Conservation (phyloP, 2,888 invertebrate genomes). For the Tanytarsus gracilentus region DNA sequence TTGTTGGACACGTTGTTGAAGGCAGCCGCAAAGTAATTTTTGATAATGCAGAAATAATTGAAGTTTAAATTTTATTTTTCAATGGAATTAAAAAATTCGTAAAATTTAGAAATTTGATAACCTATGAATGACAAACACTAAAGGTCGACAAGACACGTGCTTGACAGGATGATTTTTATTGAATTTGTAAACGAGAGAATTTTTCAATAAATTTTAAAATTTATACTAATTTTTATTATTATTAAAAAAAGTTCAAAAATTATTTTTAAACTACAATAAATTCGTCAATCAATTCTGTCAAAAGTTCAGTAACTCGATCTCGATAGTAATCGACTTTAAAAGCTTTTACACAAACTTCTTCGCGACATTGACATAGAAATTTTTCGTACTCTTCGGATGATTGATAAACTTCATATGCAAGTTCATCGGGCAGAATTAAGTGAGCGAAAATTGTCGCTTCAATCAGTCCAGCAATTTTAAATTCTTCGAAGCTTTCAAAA, state of each 20-base stretch:
- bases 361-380: conserved; percentile 42
- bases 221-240: neutral
- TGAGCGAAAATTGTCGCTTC: conserved; percentile 48
- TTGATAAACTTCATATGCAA: conserved; percentile 44
- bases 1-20: conserved; percentile 58
- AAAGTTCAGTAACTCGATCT: conserved; percentile 46
- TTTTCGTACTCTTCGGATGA: conserved; percentile 48
- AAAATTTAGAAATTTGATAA: too few species aligned
- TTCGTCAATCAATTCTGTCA: conserved; percentile 49
- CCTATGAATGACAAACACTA: conserved; percentile 13
- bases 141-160: conserved; percentile 17
- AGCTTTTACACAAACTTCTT: conserved; percentile 48
- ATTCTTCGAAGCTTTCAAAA: conserved; percentile 40
- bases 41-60: conserved; percentile 56
- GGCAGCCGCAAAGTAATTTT: conserved; percentile 55
- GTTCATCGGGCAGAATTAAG: conserved; percentile 47
- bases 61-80: conserved; percentile 41
- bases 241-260: neutral
- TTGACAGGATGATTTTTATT: conserved; percentile 10
- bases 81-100: neutral
- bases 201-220: neutral
- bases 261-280: conserved; percentile 34
- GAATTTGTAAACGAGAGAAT: neutral
- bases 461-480: conserved; percentile 48
- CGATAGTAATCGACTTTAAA: conserved; percentile 48